phyloP scores from a whole-genome alignment of 2,888 invertebrate species.

The Harpagoxenus sublaevis region DNA sequence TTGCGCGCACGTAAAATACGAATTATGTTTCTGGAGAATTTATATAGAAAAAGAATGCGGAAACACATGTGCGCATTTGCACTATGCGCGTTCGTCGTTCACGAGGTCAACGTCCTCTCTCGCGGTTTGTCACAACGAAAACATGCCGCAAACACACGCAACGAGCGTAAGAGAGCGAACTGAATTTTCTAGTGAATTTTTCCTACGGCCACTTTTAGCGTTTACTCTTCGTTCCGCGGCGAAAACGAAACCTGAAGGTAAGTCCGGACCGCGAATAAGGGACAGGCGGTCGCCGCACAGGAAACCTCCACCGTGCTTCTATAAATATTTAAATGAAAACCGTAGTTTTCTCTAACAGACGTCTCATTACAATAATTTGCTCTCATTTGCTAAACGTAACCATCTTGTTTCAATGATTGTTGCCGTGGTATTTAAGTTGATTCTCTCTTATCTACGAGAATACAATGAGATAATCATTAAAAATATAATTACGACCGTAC shows the following conservation, averaged over 20 bases:
- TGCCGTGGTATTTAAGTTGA: not conserved
- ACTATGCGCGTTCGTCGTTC: not conserved
- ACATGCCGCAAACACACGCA: slow-evolving; percentile 12
- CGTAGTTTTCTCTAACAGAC: slow-evolving; percentile 48
- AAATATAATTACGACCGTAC: slow-evolving; percentile 6
- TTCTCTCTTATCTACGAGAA: not conserved
- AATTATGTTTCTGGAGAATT: slow-evolving; percentile 4
- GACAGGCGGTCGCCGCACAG: slow-evolving; percentile 24
- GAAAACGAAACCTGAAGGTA: slow-evolving; percentile 42
- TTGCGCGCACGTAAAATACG: not conserved
- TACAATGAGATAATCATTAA: not conserved
- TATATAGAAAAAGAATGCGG: not conserved
- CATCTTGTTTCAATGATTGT: slow-evolving; percentile 36
- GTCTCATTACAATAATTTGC: slow-evolving; percentile 50
- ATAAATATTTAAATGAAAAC: slow-evolving; percentile 55
- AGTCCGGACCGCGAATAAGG: slow-evolving; percentile 33
- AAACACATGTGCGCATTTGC: not conserved
- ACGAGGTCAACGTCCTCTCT: slow-evolving; percentile 22
- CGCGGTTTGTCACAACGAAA: slow-evolving; percentile 22
- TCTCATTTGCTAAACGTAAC: slow-evolving; percentile 40
- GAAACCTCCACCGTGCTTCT: slow-evolving; percentile 17
- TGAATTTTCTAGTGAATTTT: slow-evolving; percentile 52
- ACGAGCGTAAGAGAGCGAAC: slow-evolving; percentile 8
- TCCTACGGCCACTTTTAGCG: slow-evolving; percentile 43
- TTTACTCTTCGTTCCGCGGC: slow-evolving; percentile 42